phyloP scores from a whole-genome alignment of 2,797 vertebrate species.

The Eurystomus glaucurus region DNA sequence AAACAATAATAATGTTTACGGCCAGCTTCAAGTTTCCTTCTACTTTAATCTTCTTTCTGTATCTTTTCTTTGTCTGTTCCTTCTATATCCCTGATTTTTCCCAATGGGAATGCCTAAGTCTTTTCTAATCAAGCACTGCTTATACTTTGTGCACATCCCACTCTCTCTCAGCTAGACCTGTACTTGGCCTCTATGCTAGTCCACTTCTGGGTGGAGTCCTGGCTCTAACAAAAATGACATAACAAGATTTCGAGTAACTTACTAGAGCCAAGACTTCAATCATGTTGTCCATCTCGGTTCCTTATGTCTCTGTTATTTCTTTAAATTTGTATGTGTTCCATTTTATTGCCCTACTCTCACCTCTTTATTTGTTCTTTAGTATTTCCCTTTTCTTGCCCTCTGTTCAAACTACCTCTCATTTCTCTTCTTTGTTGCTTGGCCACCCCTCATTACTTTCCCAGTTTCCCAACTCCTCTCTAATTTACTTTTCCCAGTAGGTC shows the following conservation, averaged over 20 bases:
- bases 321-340: neutral
- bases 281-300: neutral
- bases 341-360: neutral
- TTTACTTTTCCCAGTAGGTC: neutral
- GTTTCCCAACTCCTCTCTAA: neutral
- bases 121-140: neutral
- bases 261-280: neutral
- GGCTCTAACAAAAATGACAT: neutral
- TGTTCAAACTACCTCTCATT: neutral
- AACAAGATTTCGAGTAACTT: neutral
- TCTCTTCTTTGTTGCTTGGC: neutral
- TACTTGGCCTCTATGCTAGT: neutral
- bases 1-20: neutral
- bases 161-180: neutral
- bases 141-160: neutral
- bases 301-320: neutral
- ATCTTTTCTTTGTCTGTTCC: neutral
- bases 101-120: neutral
- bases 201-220: neutral
- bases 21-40: neutral
- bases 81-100: neutral
- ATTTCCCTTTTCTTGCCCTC: neutral
- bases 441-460: fast-evolving
- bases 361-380: neutral
- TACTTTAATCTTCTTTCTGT: neutral